phyloP scores from a whole-genome alignment of 2,113 vertebrate species.

The Geothlypis trichas region DNA sequence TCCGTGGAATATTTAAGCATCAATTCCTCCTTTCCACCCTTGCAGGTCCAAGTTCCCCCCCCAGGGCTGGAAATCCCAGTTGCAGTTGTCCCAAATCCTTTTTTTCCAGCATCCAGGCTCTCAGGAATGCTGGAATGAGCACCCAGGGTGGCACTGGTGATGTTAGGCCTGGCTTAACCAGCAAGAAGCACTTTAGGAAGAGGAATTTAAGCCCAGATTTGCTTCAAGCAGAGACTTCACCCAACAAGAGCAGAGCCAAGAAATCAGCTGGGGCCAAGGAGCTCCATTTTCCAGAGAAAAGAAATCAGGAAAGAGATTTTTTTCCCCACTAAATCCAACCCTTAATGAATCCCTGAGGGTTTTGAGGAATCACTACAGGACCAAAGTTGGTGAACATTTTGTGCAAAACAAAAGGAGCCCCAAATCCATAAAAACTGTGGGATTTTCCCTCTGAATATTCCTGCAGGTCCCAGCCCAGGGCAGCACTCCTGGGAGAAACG shows the following conservation, averaged over 20 bases:
- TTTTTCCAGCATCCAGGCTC: background rate
- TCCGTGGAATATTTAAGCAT: background rate
- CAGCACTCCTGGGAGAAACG: background rate
- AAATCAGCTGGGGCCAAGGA: background rate
- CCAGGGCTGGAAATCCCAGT: fast-evolving
- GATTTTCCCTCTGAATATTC: background rate
- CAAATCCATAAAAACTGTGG: background rate
- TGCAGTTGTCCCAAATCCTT: background rate
- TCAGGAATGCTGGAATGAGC: background rate
- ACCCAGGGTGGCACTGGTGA: background rate
- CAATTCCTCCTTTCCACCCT: background rate
- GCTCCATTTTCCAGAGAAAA: background rate
- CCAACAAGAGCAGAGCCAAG: background rate
- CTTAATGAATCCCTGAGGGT: background rate
- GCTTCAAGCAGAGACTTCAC: background rate
- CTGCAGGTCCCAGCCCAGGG: background rate
- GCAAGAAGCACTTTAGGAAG: background rate
- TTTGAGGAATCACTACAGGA: background rate
- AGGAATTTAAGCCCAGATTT: background rate
- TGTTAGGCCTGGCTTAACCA: background rate
- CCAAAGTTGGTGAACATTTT: background rate
- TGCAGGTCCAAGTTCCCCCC: fast-evolving
- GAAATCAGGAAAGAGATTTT: background rate
- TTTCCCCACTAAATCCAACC: background rate
- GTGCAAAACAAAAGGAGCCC: background rate